These are phyloP conservation scores for Thysanoteuthis rhombus DNA, from an alignment of 2,888 invertebrate species.

Conservation along the genomic window DNA sequence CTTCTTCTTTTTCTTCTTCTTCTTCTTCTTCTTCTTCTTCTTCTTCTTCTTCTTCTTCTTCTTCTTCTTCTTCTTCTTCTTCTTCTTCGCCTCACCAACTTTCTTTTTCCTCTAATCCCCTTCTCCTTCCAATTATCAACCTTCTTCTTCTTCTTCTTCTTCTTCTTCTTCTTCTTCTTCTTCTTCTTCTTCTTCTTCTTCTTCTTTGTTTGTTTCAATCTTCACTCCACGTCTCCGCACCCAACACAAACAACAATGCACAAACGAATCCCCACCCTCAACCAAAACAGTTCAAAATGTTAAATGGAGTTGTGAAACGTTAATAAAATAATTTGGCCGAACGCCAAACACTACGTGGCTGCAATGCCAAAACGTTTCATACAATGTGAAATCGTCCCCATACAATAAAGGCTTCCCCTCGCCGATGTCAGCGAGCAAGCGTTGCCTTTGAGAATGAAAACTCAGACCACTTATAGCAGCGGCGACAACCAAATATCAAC, in stretches of 20 bases:
- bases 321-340: constrained; percentile 12
- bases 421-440: neutral
- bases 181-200: no score
- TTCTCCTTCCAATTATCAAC: no score
- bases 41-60: no score
- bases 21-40: no score
- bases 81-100: no score
- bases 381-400: neutral
- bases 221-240: neutral
- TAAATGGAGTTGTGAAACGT: neutral
- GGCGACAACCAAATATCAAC: neutral
- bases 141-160: no score
- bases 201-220: neutral
- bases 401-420: neutral
- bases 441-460: neutral
- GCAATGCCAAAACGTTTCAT: neutral
- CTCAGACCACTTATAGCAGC: neutral
- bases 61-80: no score
- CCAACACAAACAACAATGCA: no score
- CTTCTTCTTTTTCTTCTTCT: no score
- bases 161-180: no score
- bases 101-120: no score
- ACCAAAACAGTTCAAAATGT: neutral
- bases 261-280: no score
- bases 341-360: neutral